Base-by-base conservation (phyloP, 2,888 invertebrate species). In the Syrista parreyssii region DNA sequence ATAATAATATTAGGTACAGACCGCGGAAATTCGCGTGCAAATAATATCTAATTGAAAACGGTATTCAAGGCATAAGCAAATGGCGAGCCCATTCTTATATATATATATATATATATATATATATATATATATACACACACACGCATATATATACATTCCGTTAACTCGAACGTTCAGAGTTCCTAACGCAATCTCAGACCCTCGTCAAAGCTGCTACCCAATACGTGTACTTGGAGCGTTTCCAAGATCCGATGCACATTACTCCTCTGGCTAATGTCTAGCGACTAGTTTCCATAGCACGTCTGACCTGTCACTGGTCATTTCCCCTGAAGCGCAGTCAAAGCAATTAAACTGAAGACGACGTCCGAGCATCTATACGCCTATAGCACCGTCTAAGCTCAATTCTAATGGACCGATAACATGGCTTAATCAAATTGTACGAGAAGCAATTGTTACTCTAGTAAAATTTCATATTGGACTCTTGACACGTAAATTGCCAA, bases 171-270 rank as follows among this genome's bases (percentile, higher is more conserved):
- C 74, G 75, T 75, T 75, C 77, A 75, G 76, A 81, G 79, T 80
- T 78, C 79, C 79, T 76, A 75, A 75, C 77, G 76, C 76, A 80
- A 81, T 75, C 76, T 75, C 72, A 78, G 78, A 81, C 80, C 81
- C 77, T 81, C 75, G 80, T 81, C 81, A 81, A 72, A 55, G 68
- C 73, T 79, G 75, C 68, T 76, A 80, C 74, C 71, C 76, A 77
- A 32, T 80, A 77, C 36, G 31, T 55, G 23, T 77, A 78, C 76
- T 79, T 80, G 76, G 76, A 74, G 77, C 76, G 79, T 77, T 80
- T 80, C 75, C 76, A 79, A 80, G 77, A 76, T 35, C 73, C 76
- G 73, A 80, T 80, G 79, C 55, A 55, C 55, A 23, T 23, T 55
- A 15, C 55, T 55, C 55, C 55, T 55, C 15, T 55, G 23, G 55